Evolutionary conservation across 2,888 invertebrate genomes (phyloP).

Genomic region (Macaria liturata): DNA sequence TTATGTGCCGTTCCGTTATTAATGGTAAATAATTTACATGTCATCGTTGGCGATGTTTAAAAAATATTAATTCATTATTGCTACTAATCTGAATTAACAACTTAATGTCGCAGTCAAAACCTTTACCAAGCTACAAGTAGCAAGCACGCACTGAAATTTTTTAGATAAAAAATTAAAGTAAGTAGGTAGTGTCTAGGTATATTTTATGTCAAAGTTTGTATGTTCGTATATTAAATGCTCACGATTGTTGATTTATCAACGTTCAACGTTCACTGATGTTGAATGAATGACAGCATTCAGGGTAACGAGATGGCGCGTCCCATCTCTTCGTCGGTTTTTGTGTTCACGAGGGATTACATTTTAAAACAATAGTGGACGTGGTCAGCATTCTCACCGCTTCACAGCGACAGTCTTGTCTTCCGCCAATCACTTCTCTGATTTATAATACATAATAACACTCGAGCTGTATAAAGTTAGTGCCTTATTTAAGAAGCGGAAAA

Average conservation of each 20-base stretch:
- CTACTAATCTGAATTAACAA: too few relatives aligned
- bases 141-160: too few relatives aligned
- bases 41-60: not conserved
- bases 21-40: slow-evolving; percentile 5
- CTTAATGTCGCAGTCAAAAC: too few relatives aligned
- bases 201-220: too few relatives aligned
- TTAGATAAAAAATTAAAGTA: too few relatives aligned
- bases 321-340: slow-evolving; percentile 47
- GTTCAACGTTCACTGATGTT: slow-evolving; percentile 27
- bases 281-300: slow-evolving; percentile 38
- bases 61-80: too few relatives aligned
- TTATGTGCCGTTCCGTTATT: slow-evolving; percentile 35
- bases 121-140: too few relatives aligned
- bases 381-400: slow-evolving; percentile 47
- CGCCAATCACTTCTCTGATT: slow-evolving; percentile 50
- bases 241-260: slow-evolving; percentile 26
- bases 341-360: slow-evolving; percentile 54
- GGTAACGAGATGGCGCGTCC: slow-evolving; percentile 53
- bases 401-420: slow-evolving; percentile 48
- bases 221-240: too few relatives aligned
- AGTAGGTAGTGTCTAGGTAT: too few relatives aligned
- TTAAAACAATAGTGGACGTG: slow-evolving; percentile 71
- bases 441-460: slow-evolving; percentile 4
- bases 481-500: too few relatives aligned
- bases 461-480: too few relatives aligned